Evolutionary conservation across 2,113 vertebrate genomes (phyloP).

Genomic region (Rallus limicola): DNA sequence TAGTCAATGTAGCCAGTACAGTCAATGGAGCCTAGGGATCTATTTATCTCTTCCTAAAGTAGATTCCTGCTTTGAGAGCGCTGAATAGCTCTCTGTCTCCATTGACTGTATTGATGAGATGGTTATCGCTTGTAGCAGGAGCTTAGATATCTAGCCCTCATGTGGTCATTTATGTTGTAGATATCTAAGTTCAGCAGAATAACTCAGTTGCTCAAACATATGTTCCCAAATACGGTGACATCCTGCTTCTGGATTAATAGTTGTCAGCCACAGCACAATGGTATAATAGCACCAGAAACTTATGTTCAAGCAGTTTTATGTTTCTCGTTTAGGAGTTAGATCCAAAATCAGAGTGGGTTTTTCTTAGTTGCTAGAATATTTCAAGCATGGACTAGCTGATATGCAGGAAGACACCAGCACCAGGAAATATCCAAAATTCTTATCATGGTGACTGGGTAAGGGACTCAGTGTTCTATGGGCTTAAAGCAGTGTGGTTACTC

Average conservation of each 20-base stretch:
- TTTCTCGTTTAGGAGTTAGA: background rate
- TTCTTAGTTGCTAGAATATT: background rate
- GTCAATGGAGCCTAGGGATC: background rate
- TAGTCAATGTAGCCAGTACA: background rate
- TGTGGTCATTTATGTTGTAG: background rate
- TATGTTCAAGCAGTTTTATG: background rate
- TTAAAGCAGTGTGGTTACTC: background rate
- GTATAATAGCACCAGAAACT: background rate
- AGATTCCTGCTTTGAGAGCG: background rate
- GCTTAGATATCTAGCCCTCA: background rate
- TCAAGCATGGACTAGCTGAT: background rate
- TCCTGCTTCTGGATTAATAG: background rate
- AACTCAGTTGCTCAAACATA: background rate
- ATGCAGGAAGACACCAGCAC: background rate
- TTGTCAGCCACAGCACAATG: background rate
- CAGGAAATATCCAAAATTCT: background rate
- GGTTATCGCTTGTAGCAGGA: background rate
- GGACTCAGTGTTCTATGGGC: background rate
- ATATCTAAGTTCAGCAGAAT: background rate
- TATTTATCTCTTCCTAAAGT: background rate
- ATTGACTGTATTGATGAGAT: background rate
- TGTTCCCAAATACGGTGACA: background rate
- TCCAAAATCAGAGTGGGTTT: background rate
- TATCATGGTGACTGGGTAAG: background rate
- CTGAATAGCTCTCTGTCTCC: background rate